Percentiles rank a stretch among this genome's conserved stretches.
phyloP scores from a whole-genome alignment of 2,113 vertebrate species.

The Elephas maximus region DNA sequence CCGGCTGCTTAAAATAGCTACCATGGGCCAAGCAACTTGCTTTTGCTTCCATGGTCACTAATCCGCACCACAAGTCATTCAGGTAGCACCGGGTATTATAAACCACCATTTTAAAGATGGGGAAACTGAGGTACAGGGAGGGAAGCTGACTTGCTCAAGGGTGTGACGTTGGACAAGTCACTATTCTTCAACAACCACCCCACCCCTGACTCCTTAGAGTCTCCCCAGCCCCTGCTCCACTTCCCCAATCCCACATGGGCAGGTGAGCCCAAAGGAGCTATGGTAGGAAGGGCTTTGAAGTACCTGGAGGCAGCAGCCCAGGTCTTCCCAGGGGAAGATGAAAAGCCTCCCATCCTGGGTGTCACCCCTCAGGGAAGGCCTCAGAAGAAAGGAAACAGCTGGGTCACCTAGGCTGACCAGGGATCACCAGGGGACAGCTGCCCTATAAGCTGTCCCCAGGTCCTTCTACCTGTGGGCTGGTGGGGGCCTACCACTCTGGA shows the following conservation, averaged over 20 bases:
- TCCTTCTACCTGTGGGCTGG: not conserved
- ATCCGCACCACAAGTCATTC: not conserved
- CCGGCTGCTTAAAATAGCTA: not conserved
- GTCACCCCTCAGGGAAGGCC: constrained; percentile 33
- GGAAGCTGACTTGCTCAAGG: not conserved
- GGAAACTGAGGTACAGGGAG: not conserved
- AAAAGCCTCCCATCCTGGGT: constrained; percentile 21
- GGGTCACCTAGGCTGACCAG: not conserved
- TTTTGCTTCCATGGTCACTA: not conserved
- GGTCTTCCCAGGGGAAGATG: constrained; percentile 44
- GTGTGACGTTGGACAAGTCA: not conserved
- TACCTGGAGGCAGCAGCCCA: not conserved
- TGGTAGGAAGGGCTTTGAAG: constrained; percentile 61
- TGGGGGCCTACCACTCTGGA: not conserved
- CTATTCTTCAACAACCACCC: not conserved
- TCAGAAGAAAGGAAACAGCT: not conserved
- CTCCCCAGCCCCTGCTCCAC: not conserved
- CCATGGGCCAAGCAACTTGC: not conserved
- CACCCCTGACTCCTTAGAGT: not conserved
- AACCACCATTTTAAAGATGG: not conserved
- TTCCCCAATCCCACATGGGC: not conserved
- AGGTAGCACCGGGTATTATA: too few relatives aligned
- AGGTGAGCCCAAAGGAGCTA: constrained; percentile 7
- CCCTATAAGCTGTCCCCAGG: not conserved
- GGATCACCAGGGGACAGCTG: not conserved